Base-by-base conservation (phyloP, 2,113 vertebrate genomes). In the Lota lota region DNA sequence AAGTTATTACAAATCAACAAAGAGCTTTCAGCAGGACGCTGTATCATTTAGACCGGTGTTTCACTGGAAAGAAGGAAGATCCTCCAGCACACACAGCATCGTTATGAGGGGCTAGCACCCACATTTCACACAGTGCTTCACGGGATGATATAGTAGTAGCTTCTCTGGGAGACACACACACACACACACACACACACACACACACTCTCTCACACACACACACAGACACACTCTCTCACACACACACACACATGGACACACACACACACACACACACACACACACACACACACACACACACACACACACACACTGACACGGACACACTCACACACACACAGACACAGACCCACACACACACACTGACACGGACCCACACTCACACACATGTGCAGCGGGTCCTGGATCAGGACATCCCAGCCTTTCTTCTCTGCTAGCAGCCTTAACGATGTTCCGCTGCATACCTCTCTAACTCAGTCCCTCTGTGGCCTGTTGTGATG, bases 61-160 rank as follows among this genome's bases (percentile, higher is more conserved):
- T 33, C 28, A 1, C 40, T 10, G 6, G 40, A 1, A 11, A 11
- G 40, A 12, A 10, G 40, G 40, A 10, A 14, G 12, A 14, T 3
- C 28, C 7, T 47, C 8, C 40, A 47, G 40, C 63, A 57, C 57
- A 1, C 57, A 21, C 17, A 20, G 36, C 36, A 10, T 1, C 3
- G 1, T 1, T 3, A 10, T 40, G 36, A 12, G 36, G 11, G 36
- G 1, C 36, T 10, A 40, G 28, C 4, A 5, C 21, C 72, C 70
- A 47, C 33, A 73, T 20, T 14, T 5, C 15, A 56, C 16, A 6
- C 15, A n/a, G 8, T 57, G 19, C 2, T 67, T 79, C 75, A 21
- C n/a, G 40, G 40, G 40, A 12, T 6, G 40, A 4, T 47, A 47
- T 7, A 47, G 40, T 6, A 47, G 40, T 14, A 47, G 40, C 40